phyloP scores from a whole-genome alignment of 1,140 invertebrate species.

The Magallana gigas region DNA sequence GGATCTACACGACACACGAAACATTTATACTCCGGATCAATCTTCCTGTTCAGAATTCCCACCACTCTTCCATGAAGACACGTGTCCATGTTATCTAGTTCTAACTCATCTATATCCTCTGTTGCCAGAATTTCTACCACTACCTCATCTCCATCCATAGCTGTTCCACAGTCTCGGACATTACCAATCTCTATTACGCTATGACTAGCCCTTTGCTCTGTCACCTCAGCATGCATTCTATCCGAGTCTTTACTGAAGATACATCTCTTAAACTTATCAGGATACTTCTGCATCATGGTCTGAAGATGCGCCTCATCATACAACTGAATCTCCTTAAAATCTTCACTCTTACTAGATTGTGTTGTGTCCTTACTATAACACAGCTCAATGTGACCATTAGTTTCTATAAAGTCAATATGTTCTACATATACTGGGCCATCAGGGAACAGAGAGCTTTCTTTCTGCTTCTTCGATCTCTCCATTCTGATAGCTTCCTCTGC shows the following conservation, averaged over 20 bases:
- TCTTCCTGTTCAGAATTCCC: constrained; percentile 68
- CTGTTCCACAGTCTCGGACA: constrained; percentile 67
- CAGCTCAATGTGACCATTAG: constrained; percentile 47
- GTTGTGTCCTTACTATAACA: constrained; percentile 26
- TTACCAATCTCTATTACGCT: constrained; percentile 66
- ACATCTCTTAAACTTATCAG: constrained; percentile 54
- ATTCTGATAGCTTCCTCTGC: constrained; percentile 51
- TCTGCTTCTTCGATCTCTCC: not conserved
- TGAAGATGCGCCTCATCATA: constrained; percentile 42
- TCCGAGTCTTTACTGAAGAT: constrained; percentile 42
- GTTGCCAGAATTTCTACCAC: constrained; percentile 67
- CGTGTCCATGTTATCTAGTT: constrained; percentile 5
- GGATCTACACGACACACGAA: constrained; percentile 73
- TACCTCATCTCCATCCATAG: constrained; percentile 72
- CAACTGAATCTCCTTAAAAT: constrained; percentile 37
- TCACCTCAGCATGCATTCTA: constrained; percentile 57
- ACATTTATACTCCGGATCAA: constrained; percentile 63
- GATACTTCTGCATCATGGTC: constrained; percentile 43
- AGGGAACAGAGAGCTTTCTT: not conserved
- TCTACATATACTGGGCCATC: constrained; percentile 37
- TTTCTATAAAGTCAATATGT: constrained; percentile 43
- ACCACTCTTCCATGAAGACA: constrained; percentile 67
- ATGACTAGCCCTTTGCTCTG: constrained; percentile 40
- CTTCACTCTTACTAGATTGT: not conserved
- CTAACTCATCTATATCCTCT: constrained; percentile 35